Base-by-base conservation (phyloP, 2,113 vertebrate species). In the Micronycteris hirsuta region DNA sequence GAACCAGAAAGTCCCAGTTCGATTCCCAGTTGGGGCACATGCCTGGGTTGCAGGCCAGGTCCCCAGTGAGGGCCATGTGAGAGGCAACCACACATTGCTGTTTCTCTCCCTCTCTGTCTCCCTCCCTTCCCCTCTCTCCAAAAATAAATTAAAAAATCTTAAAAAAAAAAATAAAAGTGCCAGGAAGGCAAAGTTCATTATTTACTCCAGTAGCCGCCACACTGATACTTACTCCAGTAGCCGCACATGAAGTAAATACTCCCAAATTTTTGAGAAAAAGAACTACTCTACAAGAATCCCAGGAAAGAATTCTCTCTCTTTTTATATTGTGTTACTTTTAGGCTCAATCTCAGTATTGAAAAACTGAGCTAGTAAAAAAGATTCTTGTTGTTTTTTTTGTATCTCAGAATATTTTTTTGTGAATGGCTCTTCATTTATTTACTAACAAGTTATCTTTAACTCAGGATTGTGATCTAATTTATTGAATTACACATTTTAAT, bases 381-480 rank as follows among this genome's bases (percentile, higher is more conserved):
- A 74, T 49, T 63, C 22, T 85, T 85, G 8, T 74, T 65, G 41
- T 36, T 63, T 36, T 91, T 91, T 89, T 78, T 78, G 49, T 86
- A 73, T 70, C 43, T 85, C 71, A 93, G 33, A 68, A 52, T 67
- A 41, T 58, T 81, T 45, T 89, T 84, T 73, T 43, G 43, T 77
- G 85, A 77, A 33, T 81, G 33, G 1, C 16, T 56, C 6, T 63
- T 96, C n/a, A 70, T 92, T 94, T 87, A 86, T 91, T 97, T 96
- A 43, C 68, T 82, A 73, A 78, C 93, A 80, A 49, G 26, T 82
- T 82, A 17, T 86, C 38, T 49, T 80, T 93, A 84, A 70, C 38
- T 95, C 4, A 4, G 38, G 24, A 71, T 87, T 83, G 2, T 63
- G 19, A 86, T 80, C 41, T 93, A 70, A 20, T 49, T 94, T 91